These are phyloP conservation scores for Chamaetylas fuelleborni DNA, from an alignment of 2,113 vertebrate genomes.

Conservation along the genomic window DNA sequence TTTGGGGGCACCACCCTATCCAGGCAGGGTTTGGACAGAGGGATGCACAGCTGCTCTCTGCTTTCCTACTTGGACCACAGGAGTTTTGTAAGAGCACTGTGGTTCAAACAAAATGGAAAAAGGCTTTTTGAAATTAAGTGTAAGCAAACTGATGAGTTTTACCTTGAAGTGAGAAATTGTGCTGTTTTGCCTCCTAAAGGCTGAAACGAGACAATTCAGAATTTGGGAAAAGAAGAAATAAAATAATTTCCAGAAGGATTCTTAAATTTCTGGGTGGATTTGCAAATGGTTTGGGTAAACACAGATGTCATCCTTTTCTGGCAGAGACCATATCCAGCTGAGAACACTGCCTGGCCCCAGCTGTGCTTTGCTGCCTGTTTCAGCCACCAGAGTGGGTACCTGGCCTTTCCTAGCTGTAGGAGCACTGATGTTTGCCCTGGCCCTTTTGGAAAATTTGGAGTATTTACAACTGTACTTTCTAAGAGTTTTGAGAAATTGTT, in stretches of 20 bases:
- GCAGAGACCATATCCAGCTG: not conserved
- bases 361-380: not conserved
- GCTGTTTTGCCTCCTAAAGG: slow-evolving; percentile 62
- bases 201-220: not conserved
- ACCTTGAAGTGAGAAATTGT: not conserved
- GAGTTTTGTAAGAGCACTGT: not conserved
- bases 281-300: slow-evolving; percentile 1
- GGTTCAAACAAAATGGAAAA: not conserved
- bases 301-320: not conserved
- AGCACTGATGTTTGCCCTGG: not conserved
- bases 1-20: not conserved
- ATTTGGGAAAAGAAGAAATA: not conserved
- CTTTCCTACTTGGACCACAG: not conserved
- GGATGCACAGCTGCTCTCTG: not conserved
- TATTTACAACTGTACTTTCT: not conserved
- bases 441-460: not conserved
- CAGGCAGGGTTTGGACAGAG: not conserved
- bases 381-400: slow-evolving; percentile 31
- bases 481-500: not conserved
- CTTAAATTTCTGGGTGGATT: slow-evolving; percentile 38
- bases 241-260: not conserved
- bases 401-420: not conserved
- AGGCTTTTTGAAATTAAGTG: not conserved
- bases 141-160: not conserved
- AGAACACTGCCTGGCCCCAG: not conserved